Evolutionary conservation across 2,888 invertebrate genomes (phyloP).

Genomic region (Hirtodrosophila alboralis): DNA sequence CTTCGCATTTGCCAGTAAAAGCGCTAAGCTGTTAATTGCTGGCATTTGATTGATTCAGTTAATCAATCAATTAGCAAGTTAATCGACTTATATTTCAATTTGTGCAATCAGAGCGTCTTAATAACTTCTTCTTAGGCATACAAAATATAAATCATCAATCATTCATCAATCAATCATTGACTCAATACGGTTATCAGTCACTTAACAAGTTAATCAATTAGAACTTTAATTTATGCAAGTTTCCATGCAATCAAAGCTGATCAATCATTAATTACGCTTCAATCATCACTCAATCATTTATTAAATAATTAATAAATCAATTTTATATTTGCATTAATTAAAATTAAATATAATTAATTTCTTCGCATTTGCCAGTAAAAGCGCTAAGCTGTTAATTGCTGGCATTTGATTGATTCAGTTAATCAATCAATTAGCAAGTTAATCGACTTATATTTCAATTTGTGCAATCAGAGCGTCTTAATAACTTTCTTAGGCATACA

Average conservation of each 20-base stretch:
- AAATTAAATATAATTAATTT: too few species aligned
- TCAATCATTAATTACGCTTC: too few species aligned
- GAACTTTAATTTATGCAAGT: too few species aligned
- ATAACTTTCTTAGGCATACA: background rate
- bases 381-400: slow-evolving; percentile 16
- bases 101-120: background rate
- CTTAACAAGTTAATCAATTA: too few species aligned
- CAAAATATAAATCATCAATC: background rate
- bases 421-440: too few species aligned
- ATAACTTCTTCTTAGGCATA: background rate
- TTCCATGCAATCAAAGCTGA: too few species aligned
- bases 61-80: slow-evolving; percentile 15
- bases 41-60: slow-evolving; percentile 23
- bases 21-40: slow-evolving; percentile 16
- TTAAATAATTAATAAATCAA: too few species aligned
- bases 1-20: slow-evolving; percentile 41
- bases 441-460: too few species aligned
- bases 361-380: slow-evolving; percentile 41
- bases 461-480: background rate
- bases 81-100: background rate
- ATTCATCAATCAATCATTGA: slow-evolving; percentile 5
- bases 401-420: slow-evolving; percentile 3
- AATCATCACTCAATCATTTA: too few species aligned
- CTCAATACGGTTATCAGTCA: too few species aligned
- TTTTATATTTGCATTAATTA: too few species aligned